Evolutionary conservation across 2,113 vertebrate species (phyloP).

Genomic region (Rhagologus leucostigma): DNA sequence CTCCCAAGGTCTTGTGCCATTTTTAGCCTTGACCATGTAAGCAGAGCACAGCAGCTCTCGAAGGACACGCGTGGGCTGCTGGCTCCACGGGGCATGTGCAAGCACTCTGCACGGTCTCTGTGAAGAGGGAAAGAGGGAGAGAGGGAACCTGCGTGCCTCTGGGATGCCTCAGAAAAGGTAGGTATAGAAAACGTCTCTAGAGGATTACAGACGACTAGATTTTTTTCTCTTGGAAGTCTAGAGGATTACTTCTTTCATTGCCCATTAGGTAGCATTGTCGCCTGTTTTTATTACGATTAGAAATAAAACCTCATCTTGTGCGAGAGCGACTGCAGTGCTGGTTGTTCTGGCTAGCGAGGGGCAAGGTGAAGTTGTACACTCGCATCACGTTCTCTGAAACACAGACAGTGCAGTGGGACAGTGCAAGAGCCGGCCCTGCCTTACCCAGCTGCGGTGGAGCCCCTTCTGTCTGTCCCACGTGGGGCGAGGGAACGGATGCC

Average conservation of each 20-base stretch:
- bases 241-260: not conserved
- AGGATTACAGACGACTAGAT: not conserved
- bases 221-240: not conserved
- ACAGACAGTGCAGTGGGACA: fast-evolving
- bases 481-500: fast-evolving
- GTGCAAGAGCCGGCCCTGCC: not conserved
- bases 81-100: not conserved
- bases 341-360: not conserved
- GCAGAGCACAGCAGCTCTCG: not conserved
- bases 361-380: not conserved
- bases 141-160: not conserved
- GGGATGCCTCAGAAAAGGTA: not conserved
- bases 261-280: not conserved
- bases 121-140: not conserved
- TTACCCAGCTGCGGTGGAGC: not conserved
- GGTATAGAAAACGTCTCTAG: not conserved
- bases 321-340: fast-evolving
- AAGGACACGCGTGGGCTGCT: not conserved
- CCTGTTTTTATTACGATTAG: not conserved
- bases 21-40: not conserved
- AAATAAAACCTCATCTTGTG: not conserved
- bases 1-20: not conserved
- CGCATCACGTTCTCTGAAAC: fast-evolving
- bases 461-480: fast-evolving
- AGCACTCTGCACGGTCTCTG: fast-evolving